A percentile compares a stretch with the other conserved stretches of the same genome.
These are phyloP conservation scores for Leucania comma DNA, from an alignment of 2,888 invertebrate species.

Conservation along the genomic window DNA sequence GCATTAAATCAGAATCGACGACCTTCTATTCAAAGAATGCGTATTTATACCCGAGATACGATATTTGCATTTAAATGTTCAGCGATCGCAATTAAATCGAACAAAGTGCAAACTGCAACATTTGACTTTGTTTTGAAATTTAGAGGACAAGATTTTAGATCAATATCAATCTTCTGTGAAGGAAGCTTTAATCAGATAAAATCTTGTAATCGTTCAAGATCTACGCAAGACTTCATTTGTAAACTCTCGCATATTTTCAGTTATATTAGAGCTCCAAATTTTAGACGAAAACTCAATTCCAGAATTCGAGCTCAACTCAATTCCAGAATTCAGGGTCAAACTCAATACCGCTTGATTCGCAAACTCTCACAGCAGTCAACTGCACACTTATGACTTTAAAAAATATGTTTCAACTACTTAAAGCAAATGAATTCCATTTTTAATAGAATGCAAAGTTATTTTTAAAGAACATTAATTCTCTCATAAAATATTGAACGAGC, in stretches of 20 bases:
- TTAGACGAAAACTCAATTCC: too few species aligned
- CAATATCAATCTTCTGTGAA: neutral
- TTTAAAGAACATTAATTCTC: constrained; percentile 23
- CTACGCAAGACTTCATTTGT: too few species aligned
- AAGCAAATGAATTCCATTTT: constrained; percentile 22
- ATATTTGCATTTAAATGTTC: constrained; percentile 49
- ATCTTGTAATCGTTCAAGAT: too few species aligned
- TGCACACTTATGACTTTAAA: constrained; percentile 7
- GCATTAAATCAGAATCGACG: constrained; percentile 39
- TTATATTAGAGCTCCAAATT: neutral
- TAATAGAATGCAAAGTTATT: constrained; percentile 21
- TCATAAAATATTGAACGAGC: constrained; percentile 42
- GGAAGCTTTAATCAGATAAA: too few species aligned
- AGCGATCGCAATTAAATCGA: constrained; percentile 41
- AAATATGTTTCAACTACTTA: constrained; percentile 1
- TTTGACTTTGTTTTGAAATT: constrained; percentile 26
- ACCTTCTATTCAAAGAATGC: constrained; percentile 40
- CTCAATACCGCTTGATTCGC: neutral
- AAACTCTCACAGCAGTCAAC: neutral
- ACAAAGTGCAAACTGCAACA: constrained; percentile 31
- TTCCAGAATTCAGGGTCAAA: neutral
- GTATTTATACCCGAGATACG: constrained; percentile 26
- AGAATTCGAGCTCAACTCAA: too few species aligned
- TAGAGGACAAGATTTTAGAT: constrained; percentile 3
- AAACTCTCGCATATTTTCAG: neutral